Conservation (phyloP, 2,113 vertebrate species). For the Candoia aspera region DNA sequence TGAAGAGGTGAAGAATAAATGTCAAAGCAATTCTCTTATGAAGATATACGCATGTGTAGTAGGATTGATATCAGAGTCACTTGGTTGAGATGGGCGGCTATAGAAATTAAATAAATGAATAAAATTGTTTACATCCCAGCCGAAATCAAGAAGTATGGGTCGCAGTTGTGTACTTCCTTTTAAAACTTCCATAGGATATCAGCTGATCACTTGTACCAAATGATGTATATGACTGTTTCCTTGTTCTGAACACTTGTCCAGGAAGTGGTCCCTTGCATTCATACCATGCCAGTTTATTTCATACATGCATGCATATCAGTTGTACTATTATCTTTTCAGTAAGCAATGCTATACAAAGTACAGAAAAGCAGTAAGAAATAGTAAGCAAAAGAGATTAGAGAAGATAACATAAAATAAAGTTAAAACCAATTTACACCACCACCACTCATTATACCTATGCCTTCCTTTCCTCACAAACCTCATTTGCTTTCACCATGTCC, state of each 20-base stretch:
- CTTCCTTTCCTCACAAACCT: too few species aligned
- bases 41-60: conserved; percentile 3
- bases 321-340: too few species aligned
- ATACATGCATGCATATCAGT: neutral
- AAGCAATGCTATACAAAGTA: too few species aligned
- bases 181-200: conserved; percentile 45
- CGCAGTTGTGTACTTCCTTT: conserved; percentile 38
- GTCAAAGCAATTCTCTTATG: neutral
- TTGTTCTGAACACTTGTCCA: conserved; percentile 15
- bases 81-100: too few species aligned
- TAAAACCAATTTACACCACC: too few species aligned
- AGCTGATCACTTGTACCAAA: conserved; percentile 51
- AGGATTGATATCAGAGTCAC: conserved; percentile 13
- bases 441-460: too few species aligned
- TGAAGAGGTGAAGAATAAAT: neutral
- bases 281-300: conserved; percentile 41
- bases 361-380: too few species aligned
- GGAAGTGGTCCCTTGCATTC: conserved; percentile 30
- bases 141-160: conserved; percentile 54
- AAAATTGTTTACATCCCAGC: conserved; percentile 12
- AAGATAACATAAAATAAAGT: too few species aligned
- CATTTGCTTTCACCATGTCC: too few species aligned
- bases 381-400: too few species aligned
- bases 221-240: neutral
- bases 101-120: too few species aligned